Evolutionary conservation across 2,888 invertebrate genomes (phyloP).

Genomic region (Balanococcus diminutus): DNA sequence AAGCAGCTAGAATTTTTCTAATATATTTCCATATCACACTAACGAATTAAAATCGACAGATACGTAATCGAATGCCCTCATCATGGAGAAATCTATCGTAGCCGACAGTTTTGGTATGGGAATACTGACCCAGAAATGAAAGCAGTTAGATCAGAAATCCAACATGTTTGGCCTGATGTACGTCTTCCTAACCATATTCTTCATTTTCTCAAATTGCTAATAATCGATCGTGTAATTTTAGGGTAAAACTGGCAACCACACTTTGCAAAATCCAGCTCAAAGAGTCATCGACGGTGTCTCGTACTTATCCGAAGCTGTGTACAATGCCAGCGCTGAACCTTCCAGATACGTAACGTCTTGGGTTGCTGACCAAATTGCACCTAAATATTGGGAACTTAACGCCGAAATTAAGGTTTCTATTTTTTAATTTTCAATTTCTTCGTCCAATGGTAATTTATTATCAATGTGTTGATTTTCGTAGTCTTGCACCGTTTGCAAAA

Average conservation of each 20-base stretch:
- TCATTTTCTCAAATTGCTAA: background rate
- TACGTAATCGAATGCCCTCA: slow-evolving; percentile 76
- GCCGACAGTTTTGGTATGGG: slow-evolving; percentile 81
- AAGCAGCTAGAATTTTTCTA: background rate
- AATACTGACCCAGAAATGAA: slow-evolving; percentile 75
- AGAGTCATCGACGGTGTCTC: slow-evolving; percentile 71
- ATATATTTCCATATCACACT: background rate
- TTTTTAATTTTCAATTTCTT: background rate
- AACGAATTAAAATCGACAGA: slow-evolving; percentile 59
- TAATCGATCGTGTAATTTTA: background rate
- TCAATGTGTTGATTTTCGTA: slow-evolving; percentile 60
- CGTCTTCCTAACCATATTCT: slow-evolving; percentile 58
- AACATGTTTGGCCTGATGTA: slow-evolving; percentile 74
- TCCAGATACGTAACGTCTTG: slow-evolving; percentile 72
- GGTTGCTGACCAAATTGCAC: slow-evolving; percentile 80
- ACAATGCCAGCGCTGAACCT: slow-evolving; percentile 73
- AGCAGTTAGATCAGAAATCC: slow-evolving; percentile 71
- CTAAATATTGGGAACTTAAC: slow-evolving; percentile 81
- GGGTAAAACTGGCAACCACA: slow-evolving; percentile 1
- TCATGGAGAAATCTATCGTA: slow-evolving; percentile 75
- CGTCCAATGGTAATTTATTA: background rate
- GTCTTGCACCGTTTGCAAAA: slow-evolving; percentile 72
- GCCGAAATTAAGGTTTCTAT: slow-evolving; percentile 71
- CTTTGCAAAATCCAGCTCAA: slow-evolving; percentile 65
- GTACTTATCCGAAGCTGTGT: slow-evolving; percentile 69